phyloP scores from a whole-genome alignment of 2,113 vertebrate species.

The Lepidiolamprologus cunningtoni region DNA sequence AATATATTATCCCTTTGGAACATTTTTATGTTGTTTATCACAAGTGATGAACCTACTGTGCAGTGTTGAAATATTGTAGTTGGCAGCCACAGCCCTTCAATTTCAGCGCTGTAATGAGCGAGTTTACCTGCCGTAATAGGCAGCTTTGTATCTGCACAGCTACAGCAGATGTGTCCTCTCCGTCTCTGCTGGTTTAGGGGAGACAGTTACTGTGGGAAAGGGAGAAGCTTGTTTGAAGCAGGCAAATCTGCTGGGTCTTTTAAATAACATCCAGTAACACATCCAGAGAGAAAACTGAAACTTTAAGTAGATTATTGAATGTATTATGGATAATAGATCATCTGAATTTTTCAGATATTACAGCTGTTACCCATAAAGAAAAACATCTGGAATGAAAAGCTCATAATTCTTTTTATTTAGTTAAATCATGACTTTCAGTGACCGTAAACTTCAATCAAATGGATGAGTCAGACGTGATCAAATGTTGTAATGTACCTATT shows the following conservation, averaged over 20 bases:
- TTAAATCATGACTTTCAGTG: not conserved
- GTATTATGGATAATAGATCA: not conserved
- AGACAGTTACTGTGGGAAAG: constrained; percentile 34
- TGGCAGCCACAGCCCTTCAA: constrained; percentile 37
- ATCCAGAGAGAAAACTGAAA: not conserved
- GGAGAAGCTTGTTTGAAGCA: not conserved
- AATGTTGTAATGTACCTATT: not conserved
- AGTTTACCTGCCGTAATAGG: constrained; percentile 55
- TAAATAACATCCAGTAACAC: not conserved
- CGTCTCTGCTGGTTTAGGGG: not conserved
- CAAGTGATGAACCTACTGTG: not conserved
- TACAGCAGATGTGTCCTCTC: constrained; percentile 42
- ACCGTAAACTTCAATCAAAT: not conserved
- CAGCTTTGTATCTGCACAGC: constrained; percentile 17
- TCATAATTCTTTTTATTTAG: not conserved
- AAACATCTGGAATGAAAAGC: not conserved
- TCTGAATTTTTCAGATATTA: not conserved
- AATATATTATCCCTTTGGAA: not conserved
- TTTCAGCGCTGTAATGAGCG: constrained; percentile 42
- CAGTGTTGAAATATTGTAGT: constrained; percentile 8
- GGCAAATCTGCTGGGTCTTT: not conserved
- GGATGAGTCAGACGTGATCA: not conserved
- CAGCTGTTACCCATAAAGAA: not conserved
- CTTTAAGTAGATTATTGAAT: not conserved
- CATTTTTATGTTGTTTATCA: constrained; percentile 17